Base-by-base conservation (phyloP, 2,113 vertebrate genomes). In the Suncus etruscus region DNA sequence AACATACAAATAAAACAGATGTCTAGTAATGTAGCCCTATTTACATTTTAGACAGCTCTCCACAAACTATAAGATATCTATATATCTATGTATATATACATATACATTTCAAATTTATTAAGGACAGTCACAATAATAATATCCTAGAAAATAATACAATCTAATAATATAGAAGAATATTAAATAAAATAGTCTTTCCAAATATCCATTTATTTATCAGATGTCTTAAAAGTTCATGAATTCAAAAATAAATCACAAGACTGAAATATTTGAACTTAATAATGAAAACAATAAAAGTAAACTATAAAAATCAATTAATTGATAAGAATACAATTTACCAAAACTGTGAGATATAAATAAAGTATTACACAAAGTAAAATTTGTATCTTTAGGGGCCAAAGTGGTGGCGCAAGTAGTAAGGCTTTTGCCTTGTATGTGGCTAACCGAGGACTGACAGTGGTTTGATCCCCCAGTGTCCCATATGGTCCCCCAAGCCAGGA, bases 121-220 rank as follows among this genome's bases (percentile, higher is more conserved):
- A 54, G 8, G 72, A 66, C 15, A 50, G 54, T 77, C 51, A 73
- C 11, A 47, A 73, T 24, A 45, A 85, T 54, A 83, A 32, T 85
- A 73, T 68, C 1, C 6, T 85, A 24, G 14, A 4, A 6, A 14
- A 14, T 47, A 63, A 63, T 76, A 58, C 48, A 66, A 78, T 79
- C 54, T 1, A 3, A 83, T 11, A 69, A 85, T 84, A 66, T 39
- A 27, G 27, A 54, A 48, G 9, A 58, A 14, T 39, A 69, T 69
- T 27, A 58, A 61, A 20, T 61, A 61, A 61, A 18, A 31, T 70
- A 32, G 70, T 5, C 65, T 90, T 51, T 72, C 24, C 24, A 91
- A 88, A 39, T 93, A 65, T 24, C 70, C 86, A 12, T 20, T 77
- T 88, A 85, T 58, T 85, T 70, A 70, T 27, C 25, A 50, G 12